phyloP scores from a whole-genome alignment of 2,888 invertebrate genomes.

The Sarcophaga variegata region DNA sequence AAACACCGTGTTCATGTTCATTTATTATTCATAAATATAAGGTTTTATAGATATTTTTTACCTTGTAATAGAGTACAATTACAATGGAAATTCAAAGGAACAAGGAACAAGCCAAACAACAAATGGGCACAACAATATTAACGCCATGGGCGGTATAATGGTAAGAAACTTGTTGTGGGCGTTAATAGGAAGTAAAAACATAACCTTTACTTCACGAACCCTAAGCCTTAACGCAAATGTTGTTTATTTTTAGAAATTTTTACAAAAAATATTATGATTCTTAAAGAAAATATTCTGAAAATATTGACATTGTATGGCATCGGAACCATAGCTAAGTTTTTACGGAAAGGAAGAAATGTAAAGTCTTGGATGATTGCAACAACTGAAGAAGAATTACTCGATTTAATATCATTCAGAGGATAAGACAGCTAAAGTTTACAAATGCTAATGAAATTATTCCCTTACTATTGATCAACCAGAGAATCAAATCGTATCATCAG shows the following conservation, averaged over 20 bases:
- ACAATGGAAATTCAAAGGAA: conserved; percentile 23
- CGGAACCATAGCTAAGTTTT: not conserved
- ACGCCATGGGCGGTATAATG: not conserved
- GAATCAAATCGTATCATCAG: no score
- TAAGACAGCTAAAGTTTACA: no score
- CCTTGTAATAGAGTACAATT: conserved; percentile 14
- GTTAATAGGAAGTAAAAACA: no score
- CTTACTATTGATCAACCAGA: no score
- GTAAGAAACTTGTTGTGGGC: no score
- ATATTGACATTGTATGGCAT: not conserved
- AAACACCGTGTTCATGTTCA: not conserved
- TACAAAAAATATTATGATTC: not conserved
- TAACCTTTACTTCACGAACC: no score
- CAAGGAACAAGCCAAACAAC: not conserved
- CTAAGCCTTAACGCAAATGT: no score
- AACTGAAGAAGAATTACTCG: no score
- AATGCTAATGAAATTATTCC: no score
- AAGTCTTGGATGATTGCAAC: no score
- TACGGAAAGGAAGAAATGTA: not conserved
- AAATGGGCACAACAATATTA: not conserved
- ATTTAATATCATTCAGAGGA: no score
- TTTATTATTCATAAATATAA: conserved; percentile 37
- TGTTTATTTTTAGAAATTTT: not conserved
- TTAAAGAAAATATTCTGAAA: not conserved
- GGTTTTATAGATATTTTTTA: conserved; percentile 16